These are phyloP conservation scores for Sitophilus oryzae DNA, from an alignment of 1,140 invertebrate species.

Conservation along the genomic window DNA sequence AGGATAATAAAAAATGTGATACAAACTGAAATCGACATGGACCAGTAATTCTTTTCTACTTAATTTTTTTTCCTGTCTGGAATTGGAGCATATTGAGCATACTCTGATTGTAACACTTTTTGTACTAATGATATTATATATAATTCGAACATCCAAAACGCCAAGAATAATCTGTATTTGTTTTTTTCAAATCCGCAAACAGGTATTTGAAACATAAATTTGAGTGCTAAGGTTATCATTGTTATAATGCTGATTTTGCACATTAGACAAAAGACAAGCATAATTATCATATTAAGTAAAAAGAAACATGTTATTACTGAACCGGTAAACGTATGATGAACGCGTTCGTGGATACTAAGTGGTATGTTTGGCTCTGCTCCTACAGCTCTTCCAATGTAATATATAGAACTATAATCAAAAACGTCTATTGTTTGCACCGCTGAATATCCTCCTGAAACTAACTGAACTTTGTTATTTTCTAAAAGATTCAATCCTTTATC, in stretches of 20 bases:
- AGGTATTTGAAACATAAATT: neutral
- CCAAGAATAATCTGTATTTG: slow-evolving; percentile 3
- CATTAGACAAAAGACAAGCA: too few species aligned
- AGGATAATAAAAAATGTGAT: too few species aligned
- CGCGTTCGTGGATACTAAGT: neutral
- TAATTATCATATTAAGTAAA: too few species aligned
- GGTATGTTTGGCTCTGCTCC: neutral
- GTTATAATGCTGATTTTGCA: too few species aligned
- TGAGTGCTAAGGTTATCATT: neutral
- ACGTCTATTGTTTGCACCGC: neutral
- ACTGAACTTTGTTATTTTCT: neutral
- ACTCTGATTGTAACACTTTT: too few species aligned
- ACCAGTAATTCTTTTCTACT: too few species aligned
- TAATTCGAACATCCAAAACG: neutral
- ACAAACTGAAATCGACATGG: too few species aligned
- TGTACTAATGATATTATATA: neutral
- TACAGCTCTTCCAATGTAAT: neutral
- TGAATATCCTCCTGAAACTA: slow-evolving; percentile 1
- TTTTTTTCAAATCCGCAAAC: neutral
- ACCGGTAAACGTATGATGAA: too few species aligned
- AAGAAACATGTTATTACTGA: too few species aligned
- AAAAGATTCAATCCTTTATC: slow-evolving; percentile 6
- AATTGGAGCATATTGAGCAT: neutral
- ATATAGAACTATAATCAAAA: slow-evolving; percentile 1
- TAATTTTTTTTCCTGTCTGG: too few species aligned